Percentiles rank a stretch among this genome's conserved stretches.
Evolutionary conservation across 2,113 vertebrate genomes (phyloP).

Genomic region (Eleginops maclovinus): DNA sequence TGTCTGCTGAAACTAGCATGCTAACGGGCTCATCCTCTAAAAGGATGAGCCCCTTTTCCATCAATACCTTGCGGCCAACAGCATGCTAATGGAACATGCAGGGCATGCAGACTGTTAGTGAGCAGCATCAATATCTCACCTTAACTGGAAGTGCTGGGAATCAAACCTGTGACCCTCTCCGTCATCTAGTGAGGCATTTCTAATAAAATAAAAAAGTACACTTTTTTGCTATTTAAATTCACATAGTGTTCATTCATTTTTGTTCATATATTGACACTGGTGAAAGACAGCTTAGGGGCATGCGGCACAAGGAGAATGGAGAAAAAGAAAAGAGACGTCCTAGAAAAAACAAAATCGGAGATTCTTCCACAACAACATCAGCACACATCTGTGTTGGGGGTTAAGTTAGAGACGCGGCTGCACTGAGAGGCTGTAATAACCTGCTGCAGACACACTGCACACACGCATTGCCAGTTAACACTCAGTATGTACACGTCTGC

Average conservation of each 20-base stretch:
- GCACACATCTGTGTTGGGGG: not conserved
- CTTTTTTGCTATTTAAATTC: not conserved
- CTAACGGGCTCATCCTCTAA: conserved; percentile 2
- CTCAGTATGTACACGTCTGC: not conserved
- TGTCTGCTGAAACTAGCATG: too few relatives aligned
- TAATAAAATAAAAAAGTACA: conserved; percentile 61
- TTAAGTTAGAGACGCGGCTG: too few relatives aligned
- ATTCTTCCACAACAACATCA: not conserved
- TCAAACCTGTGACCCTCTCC: conserved; percentile 84
- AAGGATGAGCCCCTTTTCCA: not conserved
- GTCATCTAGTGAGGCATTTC: conserved; percentile 84
- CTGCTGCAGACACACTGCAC: conserved; percentile 1
- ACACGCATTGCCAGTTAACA: not conserved
- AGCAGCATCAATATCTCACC: conserved; percentile 70
- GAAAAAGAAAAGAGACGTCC: conserved; percentile 2
- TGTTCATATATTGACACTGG: not conserved
- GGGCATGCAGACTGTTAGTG: not conserved
- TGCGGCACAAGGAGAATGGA: conserved; percentile 17
- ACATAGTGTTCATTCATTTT: not conserved
- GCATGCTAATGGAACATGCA: not conserved
- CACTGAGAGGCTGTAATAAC: too few relatives aligned
- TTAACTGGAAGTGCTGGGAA: conserved; percentile 84
- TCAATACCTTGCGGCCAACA: not conserved
- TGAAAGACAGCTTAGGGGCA: conserved; percentile 12
- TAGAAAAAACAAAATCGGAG: not conserved